Base-by-base conservation (phyloP, 1,140 invertebrate genomes). In the Brachionus rotundiformis region DNA sequence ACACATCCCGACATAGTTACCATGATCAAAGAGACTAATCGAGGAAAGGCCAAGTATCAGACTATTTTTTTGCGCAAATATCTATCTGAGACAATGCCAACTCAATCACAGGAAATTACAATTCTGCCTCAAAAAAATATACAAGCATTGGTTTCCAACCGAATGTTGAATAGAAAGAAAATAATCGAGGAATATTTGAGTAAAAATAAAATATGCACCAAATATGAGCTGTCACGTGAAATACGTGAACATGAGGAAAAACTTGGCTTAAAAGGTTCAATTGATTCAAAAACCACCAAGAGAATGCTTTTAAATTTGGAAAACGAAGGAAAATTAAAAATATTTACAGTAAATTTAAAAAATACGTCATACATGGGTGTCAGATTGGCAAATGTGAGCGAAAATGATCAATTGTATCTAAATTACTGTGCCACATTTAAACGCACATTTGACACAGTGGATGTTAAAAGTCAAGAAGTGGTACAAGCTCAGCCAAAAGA, bases 21-120 rank as follows among this genome's bases (percentile, higher is more conserved):
- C 7, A 79, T 79, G 31, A 79, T 79, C 16, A 79, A 79, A 39
- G 76, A 79, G 41, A 79, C 76, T 10, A 63, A 54, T 33, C 76
- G 76, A 31, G 76, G 76, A 25, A 79, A 79, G 31, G 76, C 76
- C 16, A 79, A 79, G 59, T 79, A 79, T 61, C 76, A 79, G 31
- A 79, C 76, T 31, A 63, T 79, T 31, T 36, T 54, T 8, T 23
- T 79, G 33, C 19, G 76, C 11, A 79, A 79, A 33, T 54, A 39
- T 33, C 29, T 79, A 7, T 59, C 63, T 6, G 31, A 79, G 16
- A 13, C 76, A 2, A 79, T 59, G 19, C 1, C 8, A n/a, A 5
- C 27, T n/a, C 19, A 36, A 13, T 5, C 19, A 4, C 23, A 23
- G 2, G 76, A 79, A 11, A 4, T 79, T 13, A 79, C 47, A 3